Conservation (phyloP, 2,888 invertebrate genomes). For the Chrysolina americana region DNA sequence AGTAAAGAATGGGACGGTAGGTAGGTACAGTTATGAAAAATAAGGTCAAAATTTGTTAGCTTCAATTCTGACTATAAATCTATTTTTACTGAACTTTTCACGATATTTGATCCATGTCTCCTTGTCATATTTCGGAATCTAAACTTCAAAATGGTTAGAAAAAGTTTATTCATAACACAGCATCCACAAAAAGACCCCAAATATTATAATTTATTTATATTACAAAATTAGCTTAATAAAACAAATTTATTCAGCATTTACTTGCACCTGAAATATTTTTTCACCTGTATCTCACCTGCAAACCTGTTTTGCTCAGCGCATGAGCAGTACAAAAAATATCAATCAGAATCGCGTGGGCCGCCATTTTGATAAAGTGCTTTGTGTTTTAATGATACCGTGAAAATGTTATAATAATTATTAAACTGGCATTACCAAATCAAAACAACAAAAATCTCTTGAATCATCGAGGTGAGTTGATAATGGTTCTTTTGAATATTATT, state of each 20-base stretch:
- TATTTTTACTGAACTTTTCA: too few species aligned
- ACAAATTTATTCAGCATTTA: neutral
- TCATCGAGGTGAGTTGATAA: conserved; percentile 51
- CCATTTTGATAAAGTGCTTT: conserved; percentile 68
- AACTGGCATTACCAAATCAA: conserved; percentile 39
- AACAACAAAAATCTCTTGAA: conserved; percentile 32
- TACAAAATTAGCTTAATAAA: too few species aligned
- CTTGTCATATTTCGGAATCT: too few species aligned
- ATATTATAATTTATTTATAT: too few species aligned
- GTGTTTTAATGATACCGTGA: conserved; percentile 58
- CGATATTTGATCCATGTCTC: too few species aligned
- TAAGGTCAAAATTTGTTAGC: too few species aligned
- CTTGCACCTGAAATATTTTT: conserved; percentile 14
- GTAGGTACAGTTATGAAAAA: too few species aligned
- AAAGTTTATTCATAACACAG: too few species aligned
- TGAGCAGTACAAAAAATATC: conserved; percentile 59
- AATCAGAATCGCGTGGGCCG: conserved; percentile 68
- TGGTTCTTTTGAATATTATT: conserved; percentile 25
- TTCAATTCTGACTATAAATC: too few species aligned
- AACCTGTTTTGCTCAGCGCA: conserved; percentile 48
- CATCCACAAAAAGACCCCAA: too few species aligned
- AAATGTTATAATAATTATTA: conserved; percentile 46
- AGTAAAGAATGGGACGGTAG: too few species aligned
- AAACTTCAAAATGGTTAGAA: too few species aligned
- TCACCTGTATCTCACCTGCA: conserved; percentile 40